These are phyloP conservation scores for Lagenorhynchus albirostris DNA, from an alignment of 2,113 vertebrate species.

Conservation along the genomic window DNA sequence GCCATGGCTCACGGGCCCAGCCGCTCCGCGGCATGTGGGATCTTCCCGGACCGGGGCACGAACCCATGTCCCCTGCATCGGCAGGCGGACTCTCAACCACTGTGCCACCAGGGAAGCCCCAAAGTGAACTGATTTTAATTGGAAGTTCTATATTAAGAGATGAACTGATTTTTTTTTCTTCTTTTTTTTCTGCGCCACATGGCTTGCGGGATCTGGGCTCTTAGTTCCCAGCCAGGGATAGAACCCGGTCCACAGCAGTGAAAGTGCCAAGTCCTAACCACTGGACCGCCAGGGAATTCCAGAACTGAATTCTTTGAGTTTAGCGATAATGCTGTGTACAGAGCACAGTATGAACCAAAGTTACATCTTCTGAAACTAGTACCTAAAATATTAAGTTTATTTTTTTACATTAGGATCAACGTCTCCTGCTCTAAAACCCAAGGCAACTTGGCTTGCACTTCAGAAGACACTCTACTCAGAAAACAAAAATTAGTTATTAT, in stretches of 20 bases:
- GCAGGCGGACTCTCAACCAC: too few species aligned
- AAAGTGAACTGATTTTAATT: not conserved
- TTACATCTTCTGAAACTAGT: constrained; percentile 14
- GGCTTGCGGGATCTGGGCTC: not conserved
- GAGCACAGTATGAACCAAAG: not conserved
- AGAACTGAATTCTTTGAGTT: not conserved
- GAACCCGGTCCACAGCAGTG: not conserved
- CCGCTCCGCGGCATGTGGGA: too few species aligned
- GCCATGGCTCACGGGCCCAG: too few species aligned
- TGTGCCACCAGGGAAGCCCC: too few species aligned
- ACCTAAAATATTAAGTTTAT: not conserved
- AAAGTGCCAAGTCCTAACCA: not conserved
- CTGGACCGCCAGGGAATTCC: not conserved
- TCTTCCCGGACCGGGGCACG: too few species aligned
- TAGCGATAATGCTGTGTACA: not conserved
- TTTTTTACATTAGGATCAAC: not conserved
- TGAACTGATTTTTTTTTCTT: not conserved
- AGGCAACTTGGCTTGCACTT: not conserved
- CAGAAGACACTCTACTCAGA: not conserved
- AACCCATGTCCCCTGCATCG: too few species aligned
- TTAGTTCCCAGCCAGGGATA: not conserved
- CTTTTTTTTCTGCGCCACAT: not conserved
- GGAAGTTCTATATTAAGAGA: not conserved
- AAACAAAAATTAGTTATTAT: constrained; percentile 30
- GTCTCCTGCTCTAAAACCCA: not conserved